Base-by-base conservation (phyloP, 2,113 vertebrate genomes). In the Pygoscelis adeliae region DNA sequence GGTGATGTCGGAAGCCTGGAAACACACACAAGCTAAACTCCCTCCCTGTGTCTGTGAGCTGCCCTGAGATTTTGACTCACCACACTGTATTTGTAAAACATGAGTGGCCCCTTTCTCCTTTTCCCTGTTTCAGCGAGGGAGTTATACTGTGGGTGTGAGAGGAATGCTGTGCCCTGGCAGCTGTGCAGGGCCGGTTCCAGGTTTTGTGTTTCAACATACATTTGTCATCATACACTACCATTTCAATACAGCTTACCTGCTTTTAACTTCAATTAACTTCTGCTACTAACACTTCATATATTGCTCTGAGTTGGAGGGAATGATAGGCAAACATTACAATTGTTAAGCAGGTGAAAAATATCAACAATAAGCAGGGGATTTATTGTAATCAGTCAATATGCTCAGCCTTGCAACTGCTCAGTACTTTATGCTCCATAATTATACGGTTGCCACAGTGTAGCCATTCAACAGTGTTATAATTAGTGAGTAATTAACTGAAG, bases 401-500 rank as follows among this genome's bases (percentile, higher is more conserved):
- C 87, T 97, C 95, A 97, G 82, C 61, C 90, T 97, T 96, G 84
- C 96, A 97, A 98, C 97, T 96, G 93, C 94, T 96, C 93, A 58
- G 94, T 96, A 96, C 84, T 96, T 98, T 97, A 89, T 94, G 92
- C 94, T 97, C 94, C 76, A 79, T 98, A 98, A 98, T 98, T 98
- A 98, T 89, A 98, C 55, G 87, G 97, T 92, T 98, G 89, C 96
- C 91, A 97, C 97, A 86, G 89, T 97, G 89, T 98, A 98, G 95
- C 97, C 96, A 96, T 98, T 98, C 96, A 97, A 91, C 97, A 98
- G 97, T 95, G 92, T 97, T 97, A 97, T 98, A 99, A 99, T 98
- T 98, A 98, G 96, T 66, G 83, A 95, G 96, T 98, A 98, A 98
- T 98, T 98, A 98, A 93, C 98, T 86, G 91, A 96, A 97, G 97